Evolutionary conservation across 2,888 invertebrate species (phyloP).

Genomic region (Tinea semifulvella): DNA sequence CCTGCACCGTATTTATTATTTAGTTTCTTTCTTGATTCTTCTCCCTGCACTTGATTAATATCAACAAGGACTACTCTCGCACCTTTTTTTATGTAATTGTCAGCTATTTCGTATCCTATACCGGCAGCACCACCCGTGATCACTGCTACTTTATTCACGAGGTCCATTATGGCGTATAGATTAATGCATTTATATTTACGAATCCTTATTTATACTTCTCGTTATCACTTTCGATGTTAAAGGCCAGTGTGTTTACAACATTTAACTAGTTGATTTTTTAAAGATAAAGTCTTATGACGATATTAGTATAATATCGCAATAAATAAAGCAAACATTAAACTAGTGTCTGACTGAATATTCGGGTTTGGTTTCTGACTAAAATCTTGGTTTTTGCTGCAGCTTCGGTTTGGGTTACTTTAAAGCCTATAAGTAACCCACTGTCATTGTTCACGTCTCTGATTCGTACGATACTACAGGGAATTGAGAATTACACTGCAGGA

Average conservation of each 20-base stretch:
- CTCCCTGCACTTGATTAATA: slow-evolving; percentile 36
- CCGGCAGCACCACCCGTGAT: slow-evolving; percentile 58
- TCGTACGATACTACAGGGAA: no score
- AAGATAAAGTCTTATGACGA: no score
- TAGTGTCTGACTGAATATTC: no score
- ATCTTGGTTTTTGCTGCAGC: no score
- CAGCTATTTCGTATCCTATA: slow-evolving; percentile 44
- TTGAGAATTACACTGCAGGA: no score
- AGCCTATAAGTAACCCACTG: no score
- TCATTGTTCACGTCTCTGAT: no score
- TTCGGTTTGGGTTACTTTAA: no score
- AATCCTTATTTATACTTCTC: not conserved
- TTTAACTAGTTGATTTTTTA: no score
- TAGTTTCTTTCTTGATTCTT: slow-evolving; percentile 41
- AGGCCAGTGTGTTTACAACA: not conserved
- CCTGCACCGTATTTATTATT: slow-evolving; percentile 46
- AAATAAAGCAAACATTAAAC: no score
- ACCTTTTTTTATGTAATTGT: slow-evolving; percentile 42
- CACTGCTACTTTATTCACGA: slow-evolving; percentile 22
- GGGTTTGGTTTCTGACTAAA: no score
- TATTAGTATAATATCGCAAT: no score
- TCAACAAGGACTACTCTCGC: slow-evolving; percentile 30
- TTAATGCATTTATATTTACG: not conserved
- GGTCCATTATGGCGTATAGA: slow-evolving; percentile 17
- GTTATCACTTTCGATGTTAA: not conserved